These are phyloP conservation scores for Actinemys pallida DNA, from an alignment of 2,113 vertebrate species.

Conservation along the genomic window DNA sequence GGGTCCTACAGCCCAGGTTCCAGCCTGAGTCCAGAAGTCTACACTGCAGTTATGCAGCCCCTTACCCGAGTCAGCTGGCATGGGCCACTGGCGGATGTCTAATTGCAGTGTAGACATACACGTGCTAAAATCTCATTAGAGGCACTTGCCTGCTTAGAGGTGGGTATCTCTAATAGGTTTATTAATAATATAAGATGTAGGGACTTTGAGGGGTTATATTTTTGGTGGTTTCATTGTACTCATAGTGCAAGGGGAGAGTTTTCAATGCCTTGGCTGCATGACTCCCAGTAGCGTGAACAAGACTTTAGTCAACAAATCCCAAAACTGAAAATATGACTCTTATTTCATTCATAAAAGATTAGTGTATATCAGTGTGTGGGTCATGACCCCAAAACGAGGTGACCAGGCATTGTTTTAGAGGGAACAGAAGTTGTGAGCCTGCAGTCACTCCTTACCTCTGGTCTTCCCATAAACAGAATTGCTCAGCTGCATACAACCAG, in stretches of 20 bases:
- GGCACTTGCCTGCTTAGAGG: not conserved
- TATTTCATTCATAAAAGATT: not conserved
- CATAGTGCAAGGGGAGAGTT: not conserved
- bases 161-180: not conserved
- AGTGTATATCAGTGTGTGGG: not conserved
- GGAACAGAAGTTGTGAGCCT: not conserved
- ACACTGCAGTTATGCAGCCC: too few species aligned
- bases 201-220: not conserved
- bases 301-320: not conserved
- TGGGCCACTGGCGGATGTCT: too few species aligned
- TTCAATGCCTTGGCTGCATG: not conserved
- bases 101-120: not conserved
- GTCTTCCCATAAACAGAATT: not conserved
- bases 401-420: not conserved
- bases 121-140: not conserved
- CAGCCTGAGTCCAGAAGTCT: too few species aligned
- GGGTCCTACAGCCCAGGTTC: too few species aligned
- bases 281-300: not conserved
- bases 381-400: not conserved
- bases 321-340: not conserved
- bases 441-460: not conserved
- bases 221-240: not conserved
- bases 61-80: too few species aligned
- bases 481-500: not conserved
- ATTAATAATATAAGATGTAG: not conserved